Base-by-base conservation (phyloP, 2,888 invertebrate species). In the Perdita meconis region DNA sequence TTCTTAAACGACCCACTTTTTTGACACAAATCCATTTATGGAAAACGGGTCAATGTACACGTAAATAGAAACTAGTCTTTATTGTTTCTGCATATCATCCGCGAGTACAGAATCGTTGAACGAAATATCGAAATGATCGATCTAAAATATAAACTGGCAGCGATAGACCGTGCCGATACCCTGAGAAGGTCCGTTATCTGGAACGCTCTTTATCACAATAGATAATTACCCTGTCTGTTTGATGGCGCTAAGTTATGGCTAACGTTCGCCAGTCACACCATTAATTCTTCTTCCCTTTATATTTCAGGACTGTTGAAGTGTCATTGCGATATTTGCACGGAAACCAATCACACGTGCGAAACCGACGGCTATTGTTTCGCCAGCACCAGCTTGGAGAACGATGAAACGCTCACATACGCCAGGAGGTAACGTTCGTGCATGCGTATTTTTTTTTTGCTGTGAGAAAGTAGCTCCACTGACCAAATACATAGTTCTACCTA, bases 311-410 rank as follows among this genome's bases (percentile, higher is more conserved):
- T 97, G 88, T 93, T 97, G 88, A 96, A 96, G 93, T 98, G 98
- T 92, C 96, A 96, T 93, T 98, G 97, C 93, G 96, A 97, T 90
- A 95, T 96, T 88, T 96, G 96, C 89, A 93, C 93, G 81, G 95
- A 95, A 13, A 94, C 94, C 64, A 97, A 97, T 91, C 93, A 95
- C 89, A 97, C 97, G 38, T 98, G 98, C 93, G 95, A 95, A 92
- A 98, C 98, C 3, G 97, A 97, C 93, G 98, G 98, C 51, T 96
- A 95, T 90, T 98, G 98, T 92, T 97, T 96, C 89, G 96, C 97
- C 2, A 96, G 97, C 68, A 95, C 96, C 78, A 95, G 94, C 78
- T 90, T 95, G 83, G 94, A 94, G 65, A 95, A 95, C 88, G 92
- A 92, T 70, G 92, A 30, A 6, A 30, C 92, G 64, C 93, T 94